Evolutionary conservation across 2,113 vertebrate genomes (phyloP).

Genomic region (Leucoraja erinaceus): DNA sequence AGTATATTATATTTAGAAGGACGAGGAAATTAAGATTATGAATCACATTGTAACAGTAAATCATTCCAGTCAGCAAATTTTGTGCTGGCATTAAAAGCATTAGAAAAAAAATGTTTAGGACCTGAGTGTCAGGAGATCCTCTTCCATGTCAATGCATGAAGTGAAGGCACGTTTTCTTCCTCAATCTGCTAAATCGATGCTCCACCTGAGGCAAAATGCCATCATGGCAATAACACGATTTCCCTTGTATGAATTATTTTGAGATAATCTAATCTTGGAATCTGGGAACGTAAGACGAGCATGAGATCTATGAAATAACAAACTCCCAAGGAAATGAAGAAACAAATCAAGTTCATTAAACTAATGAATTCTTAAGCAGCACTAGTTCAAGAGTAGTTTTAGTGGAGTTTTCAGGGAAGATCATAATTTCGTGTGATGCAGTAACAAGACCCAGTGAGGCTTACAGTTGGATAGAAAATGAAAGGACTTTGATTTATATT

Average conservation of each 20-base stretch:
- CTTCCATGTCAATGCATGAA: neutral
- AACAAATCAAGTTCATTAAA: neutral
- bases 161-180: neutral
- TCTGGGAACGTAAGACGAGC: too few relatives aligned
- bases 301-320: too few relatives aligned
- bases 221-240: neutral
- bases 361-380: neutral
- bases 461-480: neutral
- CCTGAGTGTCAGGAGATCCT: neutral
- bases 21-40: neutral
- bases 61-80: too few relatives aligned
- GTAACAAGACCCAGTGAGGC: neutral
- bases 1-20: slow-evolving; percentile 42
- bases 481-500: neutral
- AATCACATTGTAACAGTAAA: neutral
- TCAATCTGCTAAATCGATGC: neutral
- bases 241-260: neutral
- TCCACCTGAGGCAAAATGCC: too few relatives aligned
- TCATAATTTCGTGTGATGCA: neutral
- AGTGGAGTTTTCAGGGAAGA: neutral
- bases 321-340: neutral
- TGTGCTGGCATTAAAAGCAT: neutral
- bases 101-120: neutral
- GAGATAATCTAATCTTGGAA: neutral
- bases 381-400: neutral